phyloP scores from a whole-genome alignment of 2,797 vertebrate genomes.

The Alosa sapidissima region DNA sequence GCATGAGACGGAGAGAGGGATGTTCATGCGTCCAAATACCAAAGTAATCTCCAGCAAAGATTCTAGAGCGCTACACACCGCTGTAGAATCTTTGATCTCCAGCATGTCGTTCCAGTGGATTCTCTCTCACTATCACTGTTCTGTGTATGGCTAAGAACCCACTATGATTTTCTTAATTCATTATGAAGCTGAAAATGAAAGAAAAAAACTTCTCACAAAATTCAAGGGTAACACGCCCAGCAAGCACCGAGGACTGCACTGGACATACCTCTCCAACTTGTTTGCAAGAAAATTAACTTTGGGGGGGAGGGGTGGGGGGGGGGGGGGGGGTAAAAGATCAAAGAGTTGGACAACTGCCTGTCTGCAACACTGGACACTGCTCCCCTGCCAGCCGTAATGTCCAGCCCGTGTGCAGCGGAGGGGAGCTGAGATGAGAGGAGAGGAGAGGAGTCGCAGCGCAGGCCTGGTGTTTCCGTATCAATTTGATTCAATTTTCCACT shows the following conservation, averaged over 20 bases:
- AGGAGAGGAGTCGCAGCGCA: slow-evolving; percentile 50
- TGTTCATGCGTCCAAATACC: neutral
- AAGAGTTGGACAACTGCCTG: neutral
- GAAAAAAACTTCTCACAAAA: neutral
- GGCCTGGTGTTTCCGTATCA: slow-evolving; percentile 84
- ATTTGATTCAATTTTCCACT: slow-evolving; percentile 98
- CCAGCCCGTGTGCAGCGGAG: neutral
- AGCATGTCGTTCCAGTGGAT: neutral
- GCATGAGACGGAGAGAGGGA: neutral
- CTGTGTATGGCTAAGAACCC: neutral
- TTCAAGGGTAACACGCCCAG: neutral
- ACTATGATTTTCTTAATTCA: neutral
- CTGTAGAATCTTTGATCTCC: neutral
- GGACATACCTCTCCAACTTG: neutral
- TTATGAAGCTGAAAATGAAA: neutral
- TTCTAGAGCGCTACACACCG: too few relatives aligned
- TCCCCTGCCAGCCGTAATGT: neutral
- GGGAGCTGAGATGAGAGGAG: neutral
- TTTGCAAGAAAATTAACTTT: too few relatives aligned
- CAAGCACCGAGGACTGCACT: neutral
- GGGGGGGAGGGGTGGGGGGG: too few relatives aligned
- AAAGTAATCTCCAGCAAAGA: neutral
- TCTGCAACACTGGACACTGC: neutral
- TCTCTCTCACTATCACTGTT: neutral
- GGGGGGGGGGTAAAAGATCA: neutral